Evolutionary conservation across 2,888 invertebrate genomes (phyloP).

Genomic region (Pelosia muscerda): DNA sequence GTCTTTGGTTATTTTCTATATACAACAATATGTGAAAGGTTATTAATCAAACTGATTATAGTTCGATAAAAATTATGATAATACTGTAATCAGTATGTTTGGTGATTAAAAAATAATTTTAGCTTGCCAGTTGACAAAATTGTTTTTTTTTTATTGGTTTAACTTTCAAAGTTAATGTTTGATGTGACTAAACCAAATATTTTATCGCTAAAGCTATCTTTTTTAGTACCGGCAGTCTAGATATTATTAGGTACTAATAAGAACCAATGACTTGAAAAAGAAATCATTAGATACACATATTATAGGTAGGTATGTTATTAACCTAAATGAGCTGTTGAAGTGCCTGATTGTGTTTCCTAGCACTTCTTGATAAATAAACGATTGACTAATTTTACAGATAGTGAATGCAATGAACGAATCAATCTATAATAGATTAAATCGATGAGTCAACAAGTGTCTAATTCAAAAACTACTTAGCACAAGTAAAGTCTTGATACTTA

Average conservation of each 20-base stretch:
- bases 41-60: not conserved
- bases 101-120: constrained; percentile 1
- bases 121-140: constrained; percentile 4
- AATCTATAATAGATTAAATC: not conserved
- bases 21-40: not conserved
- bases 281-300: too few species aligned
- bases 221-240: too few species aligned
- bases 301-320: not conserved
- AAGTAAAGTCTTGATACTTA: too few species aligned
- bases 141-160: not conserved
- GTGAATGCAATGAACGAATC: not conserved
- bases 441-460: not conserved
- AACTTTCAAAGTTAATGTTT: too few species aligned
- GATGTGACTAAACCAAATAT: too few species aligned
- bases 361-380: not conserved
- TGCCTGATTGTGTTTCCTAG: too few species aligned
- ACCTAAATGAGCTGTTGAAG: not conserved
- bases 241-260: too few species aligned
- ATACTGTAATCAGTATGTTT: not conserved
- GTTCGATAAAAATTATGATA: constrained; percentile 8
- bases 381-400: not conserved
- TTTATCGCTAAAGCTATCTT: too few species aligned
- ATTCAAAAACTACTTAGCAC: too few species aligned
- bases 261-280: too few species aligned
- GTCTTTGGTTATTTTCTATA: not conserved